Evolutionary conservation across 2,113 vertebrate genomes (phyloP).

Genomic region (Neopipo cinnamomea): DNA sequence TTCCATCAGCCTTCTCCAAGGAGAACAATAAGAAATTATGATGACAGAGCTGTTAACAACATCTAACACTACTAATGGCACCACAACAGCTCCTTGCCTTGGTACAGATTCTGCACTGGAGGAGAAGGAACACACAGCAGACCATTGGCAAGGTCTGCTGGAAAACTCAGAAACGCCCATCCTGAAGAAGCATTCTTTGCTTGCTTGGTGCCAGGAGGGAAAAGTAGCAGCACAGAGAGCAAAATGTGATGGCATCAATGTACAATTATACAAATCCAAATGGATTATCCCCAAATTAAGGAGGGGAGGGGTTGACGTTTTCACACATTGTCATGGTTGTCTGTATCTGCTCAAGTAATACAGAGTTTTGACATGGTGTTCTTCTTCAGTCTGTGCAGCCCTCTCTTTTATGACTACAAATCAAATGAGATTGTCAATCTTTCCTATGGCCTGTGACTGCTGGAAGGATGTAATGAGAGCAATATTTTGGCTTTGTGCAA

Average conservation of each 20-base stretch:
- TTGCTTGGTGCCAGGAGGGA: not conserved
- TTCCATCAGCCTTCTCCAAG: not conserved
- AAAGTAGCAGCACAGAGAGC: not conserved
- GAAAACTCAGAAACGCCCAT: not conserved
- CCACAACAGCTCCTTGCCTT: not conserved
- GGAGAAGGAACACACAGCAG: not conserved
- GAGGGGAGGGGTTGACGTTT: not conserved
- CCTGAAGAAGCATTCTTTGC: not conserved
- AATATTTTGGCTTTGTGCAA: slow-evolving; percentile 40
- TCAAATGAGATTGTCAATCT: slow-evolving; percentile 35
- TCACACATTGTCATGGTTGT: slow-evolving; percentile 44
- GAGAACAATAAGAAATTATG: not conserved
- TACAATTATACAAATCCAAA: not conserved
- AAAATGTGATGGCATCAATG: not conserved
- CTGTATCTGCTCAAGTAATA: slow-evolving; percentile 4
- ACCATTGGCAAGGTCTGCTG: not conserved
- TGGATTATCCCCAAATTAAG: not conserved
- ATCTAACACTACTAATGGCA: not conserved
- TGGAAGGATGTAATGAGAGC: slow-evolving; percentile 34
- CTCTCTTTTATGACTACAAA: slow-evolving; percentile 3
- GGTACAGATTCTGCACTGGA: not conserved
- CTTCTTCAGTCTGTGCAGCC: slow-evolving; percentile 5
- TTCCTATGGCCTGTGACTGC: slow-evolving; percentile 7
- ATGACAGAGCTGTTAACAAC: not conserved
- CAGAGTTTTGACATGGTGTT: slow-evolving; percentile 14